A percentile compares a stretch with the other conserved stretches of the same genome.
phyloP scores from a whole-genome alignment of 2,797 vertebrate species.

The Iguana delicatissima region DNA sequence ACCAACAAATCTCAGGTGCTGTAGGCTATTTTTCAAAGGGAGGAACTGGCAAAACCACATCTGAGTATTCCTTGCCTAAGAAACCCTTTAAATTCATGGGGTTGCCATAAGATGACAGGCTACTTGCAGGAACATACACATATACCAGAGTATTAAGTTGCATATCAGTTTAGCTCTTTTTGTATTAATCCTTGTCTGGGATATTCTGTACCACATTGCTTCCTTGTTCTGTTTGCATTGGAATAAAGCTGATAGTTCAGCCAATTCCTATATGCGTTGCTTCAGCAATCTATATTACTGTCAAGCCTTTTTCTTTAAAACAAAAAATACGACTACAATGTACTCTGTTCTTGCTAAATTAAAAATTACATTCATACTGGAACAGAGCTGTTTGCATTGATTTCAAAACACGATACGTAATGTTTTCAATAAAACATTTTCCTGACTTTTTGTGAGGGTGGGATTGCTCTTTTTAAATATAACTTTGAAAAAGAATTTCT shows the following conservation, averaged over 20 bases:
- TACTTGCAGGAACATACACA: too few species aligned
- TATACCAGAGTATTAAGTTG: background rate
- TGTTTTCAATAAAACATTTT: slow-evolving; percentile 7
- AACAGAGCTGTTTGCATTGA: background rate
- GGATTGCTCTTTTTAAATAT: background rate
- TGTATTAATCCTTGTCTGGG: background rate
- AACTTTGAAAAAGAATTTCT: background rate
- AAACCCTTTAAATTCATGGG: too few species aligned
- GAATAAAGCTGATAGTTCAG: background rate
- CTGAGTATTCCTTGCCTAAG: too few species aligned
- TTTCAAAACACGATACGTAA: background rate
- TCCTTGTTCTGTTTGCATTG: background rate
- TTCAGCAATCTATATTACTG: background rate
- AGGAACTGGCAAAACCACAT: too few species aligned
- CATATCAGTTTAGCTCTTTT: background rate
- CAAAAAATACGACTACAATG: background rate
- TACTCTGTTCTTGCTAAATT: background rate
- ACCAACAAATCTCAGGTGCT: too few species aligned
- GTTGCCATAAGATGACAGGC: too few species aligned
- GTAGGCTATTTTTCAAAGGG: too few species aligned
- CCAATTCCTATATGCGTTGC: background rate
- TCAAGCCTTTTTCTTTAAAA: background rate
- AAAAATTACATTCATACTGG: background rate
- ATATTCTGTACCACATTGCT: background rate
- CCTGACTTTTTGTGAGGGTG: background rate